phyloP scores from a whole-genome alignment of 2,797 vertebrate genomes.

The Morus bassanus region DNA sequence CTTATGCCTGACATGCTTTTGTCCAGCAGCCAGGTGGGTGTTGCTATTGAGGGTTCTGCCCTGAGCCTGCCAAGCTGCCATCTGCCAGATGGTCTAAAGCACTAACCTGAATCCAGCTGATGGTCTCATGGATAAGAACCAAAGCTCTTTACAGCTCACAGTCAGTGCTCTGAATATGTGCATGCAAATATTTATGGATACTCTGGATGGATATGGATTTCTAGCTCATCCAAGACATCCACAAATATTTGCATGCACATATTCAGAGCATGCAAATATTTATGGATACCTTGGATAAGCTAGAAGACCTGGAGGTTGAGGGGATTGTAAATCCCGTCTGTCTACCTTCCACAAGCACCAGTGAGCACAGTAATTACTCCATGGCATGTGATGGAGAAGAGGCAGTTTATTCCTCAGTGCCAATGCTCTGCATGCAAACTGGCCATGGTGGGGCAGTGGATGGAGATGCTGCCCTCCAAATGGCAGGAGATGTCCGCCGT shows the following conservation, averaged over 20 bases:
- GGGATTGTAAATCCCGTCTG: not conserved
- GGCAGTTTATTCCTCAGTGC: not conserved
- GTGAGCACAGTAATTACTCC: not conserved
- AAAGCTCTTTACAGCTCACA: conserved; percentile 23
- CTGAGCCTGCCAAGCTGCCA: not conserved
- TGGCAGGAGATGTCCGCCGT: not conserved
- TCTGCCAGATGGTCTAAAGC: not conserved
- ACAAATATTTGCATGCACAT: not conserved
- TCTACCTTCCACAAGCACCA: not conserved
- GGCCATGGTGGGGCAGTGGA: not conserved
- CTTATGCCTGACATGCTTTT: not conserved
- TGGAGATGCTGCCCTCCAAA: not conserved
- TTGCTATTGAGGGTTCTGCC: not conserved
- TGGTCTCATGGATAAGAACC: not conserved
- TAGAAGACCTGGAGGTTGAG: not conserved
- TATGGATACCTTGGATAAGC: not conserved
- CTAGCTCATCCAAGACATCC: not conserved
- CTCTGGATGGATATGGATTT: not conserved
- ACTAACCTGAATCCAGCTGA: not conserved
- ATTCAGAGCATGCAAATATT: not conserved
- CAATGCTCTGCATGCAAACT: not conserved
- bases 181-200: not conserved
- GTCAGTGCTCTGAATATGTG: not conserved
- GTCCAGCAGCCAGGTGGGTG: not conserved
- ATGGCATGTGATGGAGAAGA: not conserved